phyloP scores from a whole-genome alignment of 2,888 invertebrate genomes.

The Clusia tigrina region DNA sequence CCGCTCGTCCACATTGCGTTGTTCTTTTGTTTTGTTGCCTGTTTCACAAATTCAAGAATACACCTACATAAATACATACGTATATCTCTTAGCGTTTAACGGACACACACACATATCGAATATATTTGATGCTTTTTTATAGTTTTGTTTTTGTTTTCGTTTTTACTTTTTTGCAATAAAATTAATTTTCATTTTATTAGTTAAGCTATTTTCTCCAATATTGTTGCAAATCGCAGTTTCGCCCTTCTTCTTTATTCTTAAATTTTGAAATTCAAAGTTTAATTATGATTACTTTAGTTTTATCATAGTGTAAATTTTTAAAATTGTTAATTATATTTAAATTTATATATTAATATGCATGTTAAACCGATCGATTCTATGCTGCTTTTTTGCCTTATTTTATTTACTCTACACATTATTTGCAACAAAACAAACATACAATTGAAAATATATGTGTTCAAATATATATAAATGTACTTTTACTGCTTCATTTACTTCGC shows the following conservation, averaged over 20 bases:
- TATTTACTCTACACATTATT: constrained; percentile 2
- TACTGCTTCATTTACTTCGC: constrained; percentile 21
- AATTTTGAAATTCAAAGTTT: background rate
- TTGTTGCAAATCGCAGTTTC: constrained; percentile 8
- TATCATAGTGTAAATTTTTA: constrained; percentile 10
- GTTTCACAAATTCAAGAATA: background rate
- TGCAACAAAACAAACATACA: constrained; percentile 23
- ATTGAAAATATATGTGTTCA: constrained; percentile 15
- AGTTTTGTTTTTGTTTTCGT: background rate
- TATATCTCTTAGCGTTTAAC: background rate
- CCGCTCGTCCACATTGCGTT: background rate
- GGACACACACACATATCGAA: constrained; percentile 1
- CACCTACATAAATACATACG: too few species aligned
- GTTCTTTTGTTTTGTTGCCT: background rate
- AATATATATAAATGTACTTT: constrained; percentile 5
- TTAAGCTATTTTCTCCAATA: constrained; percentile 12
- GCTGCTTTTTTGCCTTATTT: constrained; percentile 20
- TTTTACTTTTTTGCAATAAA: constrained; percentile 2
- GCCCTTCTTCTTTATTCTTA: constrained; percentile 10
- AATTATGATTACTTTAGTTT: background rate
- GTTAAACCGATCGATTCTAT: background rate
- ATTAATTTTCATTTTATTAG: background rate
- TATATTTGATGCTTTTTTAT: background rate
- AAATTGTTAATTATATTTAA: constrained; percentile 19
- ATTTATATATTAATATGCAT: constrained; percentile 1